These are phyloP conservation scores for Dascyllus trimaculatus DNA, from an alignment of 2,113 vertebrate genomes.

Conservation along the genomic window DNA sequence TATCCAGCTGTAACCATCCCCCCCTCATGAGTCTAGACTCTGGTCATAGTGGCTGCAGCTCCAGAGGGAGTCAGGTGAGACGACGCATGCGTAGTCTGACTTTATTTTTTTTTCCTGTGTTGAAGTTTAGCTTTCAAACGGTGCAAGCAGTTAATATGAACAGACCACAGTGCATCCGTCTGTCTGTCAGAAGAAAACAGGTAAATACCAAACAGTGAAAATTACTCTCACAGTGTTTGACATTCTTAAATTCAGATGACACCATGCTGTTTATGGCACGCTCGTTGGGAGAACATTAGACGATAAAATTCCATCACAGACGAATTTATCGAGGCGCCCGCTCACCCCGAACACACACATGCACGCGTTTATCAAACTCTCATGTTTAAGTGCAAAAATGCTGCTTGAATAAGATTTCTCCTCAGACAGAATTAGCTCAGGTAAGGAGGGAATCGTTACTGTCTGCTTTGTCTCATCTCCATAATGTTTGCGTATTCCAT, in stretches of 20 bases:
- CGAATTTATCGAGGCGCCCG: constrained; percentile 29
- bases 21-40: too few species aligned
- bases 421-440: constrained; percentile 69
- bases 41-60: neutral
- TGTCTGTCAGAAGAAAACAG: neutral
- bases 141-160: too few species aligned
- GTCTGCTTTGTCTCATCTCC: constrained; percentile 70
- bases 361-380: constrained; percentile 45
- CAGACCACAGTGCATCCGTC: too few species aligned
- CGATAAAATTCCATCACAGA: constrained; percentile 8
- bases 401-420: constrained; percentile 43
- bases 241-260: constrained; percentile 32
- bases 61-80: too few species aligned
- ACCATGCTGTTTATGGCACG: constrained; percentile 24
- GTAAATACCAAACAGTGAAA: neutral
- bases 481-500: constrained; percentile 70
- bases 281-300: constrained; percentile 34
- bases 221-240: neutral
- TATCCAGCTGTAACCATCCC: too few species aligned
- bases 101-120: too few species aligned
- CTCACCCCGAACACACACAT: constrained; percentile 29
- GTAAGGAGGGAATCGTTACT: constrained; percentile 61
- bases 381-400: constrained; percentile 37
- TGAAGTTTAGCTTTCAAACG: too few species aligned
- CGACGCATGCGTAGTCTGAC: too few species aligned